Evolutionary conservation across 2,113 vertebrate species (phyloP), one percentile per base, ranked within the genome.

Genomic region (Tachysurus vachellii): DNA sequence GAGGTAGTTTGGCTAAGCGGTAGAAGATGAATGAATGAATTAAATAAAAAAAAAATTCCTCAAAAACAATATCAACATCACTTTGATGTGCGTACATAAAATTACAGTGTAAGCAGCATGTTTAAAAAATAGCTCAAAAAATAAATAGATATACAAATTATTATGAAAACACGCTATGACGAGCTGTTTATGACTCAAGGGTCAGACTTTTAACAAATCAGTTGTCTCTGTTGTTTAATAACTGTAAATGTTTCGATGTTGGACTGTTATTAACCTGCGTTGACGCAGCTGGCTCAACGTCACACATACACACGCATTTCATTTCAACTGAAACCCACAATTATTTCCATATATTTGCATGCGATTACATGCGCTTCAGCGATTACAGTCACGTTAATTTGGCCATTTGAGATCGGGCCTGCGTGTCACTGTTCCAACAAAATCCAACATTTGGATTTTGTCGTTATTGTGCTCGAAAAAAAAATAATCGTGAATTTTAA

Each of bases 311-410:
- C 26, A 62, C 62, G 84, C 56, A 85, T 62, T 77, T 80, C 5
- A 56, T 66, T 66, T 53, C 8, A 56, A 36, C 19, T 42, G 59
- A n/a, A 80, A 23, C 75, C 57, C 21, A 28, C 0, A 2, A 47
- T 80, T 68, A 54, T 86, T 86, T 86, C 26, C 62, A 68, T 80
- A 68, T 50, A 80, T 86, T 86, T 54, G 61, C 85, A 80, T 86
- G 12, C 53, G 47, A 53, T 53, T 68, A 62, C 59, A 54, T 61
- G 31, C 5, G 4, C 44, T 66, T 53, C 47, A 66, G 44, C 53
- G 47, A 70, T 53, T 70, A 13, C 44, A 56, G 47, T 70, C 11
- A 14, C 1, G 50, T 54, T 36, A 71, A 73, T 57, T 56, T 42
- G 28, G 31, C 50, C 11, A 26, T 84, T 84, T 84, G 16, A 47